These are phyloP conservation scores for Aphidius colemani DNA, from an alignment of 2,888 invertebrate genomes.

Conservation along the genomic window DNA sequence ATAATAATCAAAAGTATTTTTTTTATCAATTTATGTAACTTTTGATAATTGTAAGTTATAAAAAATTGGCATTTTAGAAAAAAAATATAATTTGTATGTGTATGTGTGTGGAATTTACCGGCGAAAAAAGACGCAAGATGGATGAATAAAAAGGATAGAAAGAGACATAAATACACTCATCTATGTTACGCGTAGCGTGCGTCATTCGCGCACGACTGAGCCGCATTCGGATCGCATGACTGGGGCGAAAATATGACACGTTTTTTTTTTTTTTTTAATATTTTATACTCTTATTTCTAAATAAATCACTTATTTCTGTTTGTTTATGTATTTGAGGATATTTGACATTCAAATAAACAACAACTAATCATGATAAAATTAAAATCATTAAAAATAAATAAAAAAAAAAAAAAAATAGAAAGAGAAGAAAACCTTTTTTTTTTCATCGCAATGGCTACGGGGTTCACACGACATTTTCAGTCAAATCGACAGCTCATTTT, in stretches of 20 bases:
- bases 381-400: background rate
- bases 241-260: conserved; percentile 14
- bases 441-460: conserved; percentile 45
- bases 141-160: conserved; percentile 16
- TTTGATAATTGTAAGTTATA: too few species aligned
- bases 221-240: conserved; percentile 32
- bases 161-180: conserved; percentile 30
- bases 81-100: background rate
- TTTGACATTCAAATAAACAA: too few species aligned
- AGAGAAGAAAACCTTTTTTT: conserved; percentile 8
- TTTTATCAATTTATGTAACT: too few species aligned
- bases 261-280: conserved; percentile 4
- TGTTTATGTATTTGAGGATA: too few species aligned
- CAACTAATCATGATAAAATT: too few species aligned
- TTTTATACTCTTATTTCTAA: too few species aligned
- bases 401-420: conserved; percentile 17
- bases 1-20: background rate
- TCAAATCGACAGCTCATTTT: conserved; percentile 15
- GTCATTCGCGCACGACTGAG: conserved; percentile 40
- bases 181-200: conserved; percentile 47
- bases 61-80: background rate
- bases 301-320: too few species aligned
- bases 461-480: conserved; percentile 46
- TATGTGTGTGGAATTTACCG: conserved; percentile 22
- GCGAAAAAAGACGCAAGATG: conserved; percentile 22